Evolutionary conservation across 1,140 invertebrate genomes (phyloP).

Genomic region (Cotesia typhae): DNA sequence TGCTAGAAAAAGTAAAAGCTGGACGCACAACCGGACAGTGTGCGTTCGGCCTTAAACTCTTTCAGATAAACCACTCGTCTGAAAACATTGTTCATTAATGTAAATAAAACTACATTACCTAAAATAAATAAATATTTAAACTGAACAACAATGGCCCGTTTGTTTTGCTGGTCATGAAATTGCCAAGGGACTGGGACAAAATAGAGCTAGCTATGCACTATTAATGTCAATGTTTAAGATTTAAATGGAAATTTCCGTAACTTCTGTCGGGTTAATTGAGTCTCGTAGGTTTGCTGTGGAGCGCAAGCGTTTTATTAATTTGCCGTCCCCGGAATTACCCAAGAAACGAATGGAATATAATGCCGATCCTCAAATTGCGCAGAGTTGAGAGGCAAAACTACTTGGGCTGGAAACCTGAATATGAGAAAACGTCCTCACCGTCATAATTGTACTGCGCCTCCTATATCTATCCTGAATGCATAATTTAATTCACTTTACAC

Average conservation of each 20-base stretch:
- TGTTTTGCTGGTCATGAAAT: background rate
- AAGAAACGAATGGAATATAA: background rate
- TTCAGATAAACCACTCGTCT: conserved; percentile 50
- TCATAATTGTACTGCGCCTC: background rate
- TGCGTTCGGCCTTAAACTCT: conserved; percentile 45
- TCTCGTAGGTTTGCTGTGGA: conserved; percentile 38
- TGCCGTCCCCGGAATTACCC: background rate
- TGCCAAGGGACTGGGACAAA: background rate
- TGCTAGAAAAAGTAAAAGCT: conserved; percentile 17
- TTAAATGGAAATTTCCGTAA: conserved; percentile 51
- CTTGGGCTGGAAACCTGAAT: too few relatives aligned
- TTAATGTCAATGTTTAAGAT: conserved; percentile 47
- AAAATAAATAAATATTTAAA: background rate
- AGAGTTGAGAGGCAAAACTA: background rate
- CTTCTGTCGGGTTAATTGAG: conserved; percentile 51
- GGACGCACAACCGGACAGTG: conserved; percentile 30
- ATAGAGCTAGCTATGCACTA: background rate
- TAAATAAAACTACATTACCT: background rate
- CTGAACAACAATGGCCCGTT: background rate
- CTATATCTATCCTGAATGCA: conserved; percentile 15
- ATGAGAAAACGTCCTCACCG: background rate
- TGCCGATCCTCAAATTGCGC: background rate
- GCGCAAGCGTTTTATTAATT: conserved; percentile 41
- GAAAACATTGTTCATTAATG: conserved; percentile 25
- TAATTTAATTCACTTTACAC: conserved; percentile 23